Evolutionary conservation across 2,888 invertebrate genomes (phyloP).

Genomic region (Gymnoscelis rufifasciata): DNA sequence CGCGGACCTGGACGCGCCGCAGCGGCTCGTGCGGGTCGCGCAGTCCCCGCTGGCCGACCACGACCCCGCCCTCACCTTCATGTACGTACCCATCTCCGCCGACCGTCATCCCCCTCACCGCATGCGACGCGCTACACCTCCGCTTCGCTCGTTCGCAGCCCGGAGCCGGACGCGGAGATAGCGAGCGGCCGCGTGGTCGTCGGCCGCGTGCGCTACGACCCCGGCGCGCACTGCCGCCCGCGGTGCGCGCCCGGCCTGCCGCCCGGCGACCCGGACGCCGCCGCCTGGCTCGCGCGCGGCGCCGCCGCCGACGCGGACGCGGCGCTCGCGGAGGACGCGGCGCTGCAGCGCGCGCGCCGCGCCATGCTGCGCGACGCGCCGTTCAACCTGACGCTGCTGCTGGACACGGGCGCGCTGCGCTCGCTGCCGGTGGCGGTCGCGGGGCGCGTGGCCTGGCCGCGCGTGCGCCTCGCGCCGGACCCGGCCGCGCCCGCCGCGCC

Average conservation of each 20-base stretch:
- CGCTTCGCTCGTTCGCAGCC: conserved; percentile 1
- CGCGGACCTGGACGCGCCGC: conserved; percentile 84
- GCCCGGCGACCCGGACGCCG: conserved; percentile 6
- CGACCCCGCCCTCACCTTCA: conserved; percentile 75
- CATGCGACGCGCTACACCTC: too few relatives aligned
- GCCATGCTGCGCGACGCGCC: conserved; percentile 28
- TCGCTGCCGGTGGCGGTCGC: background rate
- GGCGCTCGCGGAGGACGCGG: conserved; percentile 26
- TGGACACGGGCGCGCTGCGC: conserved; percentile 79
- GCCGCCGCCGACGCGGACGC: conserved; percentile 3
- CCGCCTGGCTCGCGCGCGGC: conserved; percentile 16
- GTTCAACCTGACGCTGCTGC: conserved; percentile 83
- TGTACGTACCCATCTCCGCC: conserved; percentile 36
- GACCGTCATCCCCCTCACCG: background rate
- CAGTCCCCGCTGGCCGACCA: conserved; percentile 73
- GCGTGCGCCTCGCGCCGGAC: conserved; percentile 9
- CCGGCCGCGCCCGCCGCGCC: conserved; percentile 12
- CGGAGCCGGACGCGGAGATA: conserved; percentile 30
- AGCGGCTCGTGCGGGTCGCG: conserved; percentile 89
- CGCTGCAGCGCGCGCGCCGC: conserved; percentile 29
- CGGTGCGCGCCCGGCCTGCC: conserved; percentile 88
- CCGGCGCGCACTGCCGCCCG: conserved; percentile 82
- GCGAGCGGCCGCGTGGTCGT: conserved; percentile 57
- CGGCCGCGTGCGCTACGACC: conserved; percentile 85
- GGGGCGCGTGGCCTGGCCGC: conserved; percentile 12